Conservation (phyloP, 2,797 vertebrate genomes). For the Enteromius trimaculatus region DNA sequence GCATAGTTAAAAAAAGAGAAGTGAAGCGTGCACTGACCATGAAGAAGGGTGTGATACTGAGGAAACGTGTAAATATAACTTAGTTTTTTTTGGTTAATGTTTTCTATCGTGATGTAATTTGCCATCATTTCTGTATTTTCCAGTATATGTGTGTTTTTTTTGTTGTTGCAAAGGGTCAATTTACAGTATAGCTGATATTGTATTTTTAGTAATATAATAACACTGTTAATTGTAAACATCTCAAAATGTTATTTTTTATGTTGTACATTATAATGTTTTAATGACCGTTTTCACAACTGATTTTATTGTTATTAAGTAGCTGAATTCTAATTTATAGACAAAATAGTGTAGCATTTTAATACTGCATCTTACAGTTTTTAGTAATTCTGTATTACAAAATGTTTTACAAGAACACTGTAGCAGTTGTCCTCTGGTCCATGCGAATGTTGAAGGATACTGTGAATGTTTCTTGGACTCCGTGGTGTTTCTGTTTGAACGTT, state of each 20-base stretch:
- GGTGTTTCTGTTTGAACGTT: constrained; percentile 1
- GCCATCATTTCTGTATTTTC: neutral
- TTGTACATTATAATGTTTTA: neutral
- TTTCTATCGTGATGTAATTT: neutral
- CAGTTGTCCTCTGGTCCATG: neutral
- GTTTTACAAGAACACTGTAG: neutral
- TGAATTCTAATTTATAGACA: neutral
- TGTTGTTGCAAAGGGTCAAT: neutral
- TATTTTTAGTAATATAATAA: neutral
- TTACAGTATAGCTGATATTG: neutral
- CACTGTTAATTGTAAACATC: neutral
- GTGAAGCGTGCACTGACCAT: neutral
- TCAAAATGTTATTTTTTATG: neutral
- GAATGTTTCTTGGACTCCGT: neutral
- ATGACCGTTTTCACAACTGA: neutral
- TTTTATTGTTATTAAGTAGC: neutral
- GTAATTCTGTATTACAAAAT: neutral
- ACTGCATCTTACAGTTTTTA: neutral
- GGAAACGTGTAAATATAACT: constrained; percentile 26
- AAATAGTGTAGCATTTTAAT: neutral
- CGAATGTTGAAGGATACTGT: neutral
- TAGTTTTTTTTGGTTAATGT: neutral
- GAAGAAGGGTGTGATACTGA: constrained; percentile 4
- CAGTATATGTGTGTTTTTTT: neutral
- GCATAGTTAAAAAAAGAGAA: constrained; percentile 39